phyloP scores from a whole-genome alignment of 2,888 invertebrate species.

The Andrena trimmerana region DNA sequence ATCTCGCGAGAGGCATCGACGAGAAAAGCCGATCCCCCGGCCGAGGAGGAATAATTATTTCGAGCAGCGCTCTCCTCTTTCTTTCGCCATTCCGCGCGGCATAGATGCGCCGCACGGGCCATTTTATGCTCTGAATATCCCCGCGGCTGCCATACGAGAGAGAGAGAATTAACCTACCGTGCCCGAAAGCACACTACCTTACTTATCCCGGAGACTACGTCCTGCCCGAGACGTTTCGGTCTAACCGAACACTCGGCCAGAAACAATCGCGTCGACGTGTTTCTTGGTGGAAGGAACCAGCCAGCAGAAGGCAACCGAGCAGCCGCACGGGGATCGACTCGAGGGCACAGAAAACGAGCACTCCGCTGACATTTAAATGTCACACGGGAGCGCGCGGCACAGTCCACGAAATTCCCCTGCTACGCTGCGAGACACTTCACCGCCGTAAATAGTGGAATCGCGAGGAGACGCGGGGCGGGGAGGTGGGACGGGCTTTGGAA shows the following conservation, averaged over 20 bases:
- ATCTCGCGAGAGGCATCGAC: constrained; percentile 11
- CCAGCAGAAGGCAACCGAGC: not conserved
- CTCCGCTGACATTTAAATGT: constrained; percentile 62
- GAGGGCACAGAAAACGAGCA: constrained; percentile 3
- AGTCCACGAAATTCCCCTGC: constrained; percentile 19
- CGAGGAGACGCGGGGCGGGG: not conserved
- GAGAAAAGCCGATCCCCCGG: constrained; percentile 44
- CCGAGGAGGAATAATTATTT: constrained; percentile 76
- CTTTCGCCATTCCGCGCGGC: constrained; percentile 49
- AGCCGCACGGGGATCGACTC: not conserved
- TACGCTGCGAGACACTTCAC: constrained; percentile 8
- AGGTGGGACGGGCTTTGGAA: not conserved
- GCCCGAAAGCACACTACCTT: constrained; percentile 82
- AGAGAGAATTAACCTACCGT: constrained; percentile 79
- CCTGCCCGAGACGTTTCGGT: constrained; percentile 56
- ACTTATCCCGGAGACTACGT: constrained; percentile 71
- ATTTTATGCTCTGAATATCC: constrained; percentile 84
- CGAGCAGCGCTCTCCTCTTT: constrained; percentile 67
- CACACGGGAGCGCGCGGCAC: constrained; percentile 34
- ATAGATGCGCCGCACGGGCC: constrained; percentile 67
- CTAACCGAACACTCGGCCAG: constrained; percentile 31
- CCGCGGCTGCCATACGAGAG: constrained; percentile 51
- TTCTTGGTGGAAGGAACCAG: too few relatives aligned
- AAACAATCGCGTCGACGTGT: constrained; percentile 8
- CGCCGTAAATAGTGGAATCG: not conserved